Conservation (phyloP, 2,113 vertebrate species). For the Zootoca vivipara region DNA sequence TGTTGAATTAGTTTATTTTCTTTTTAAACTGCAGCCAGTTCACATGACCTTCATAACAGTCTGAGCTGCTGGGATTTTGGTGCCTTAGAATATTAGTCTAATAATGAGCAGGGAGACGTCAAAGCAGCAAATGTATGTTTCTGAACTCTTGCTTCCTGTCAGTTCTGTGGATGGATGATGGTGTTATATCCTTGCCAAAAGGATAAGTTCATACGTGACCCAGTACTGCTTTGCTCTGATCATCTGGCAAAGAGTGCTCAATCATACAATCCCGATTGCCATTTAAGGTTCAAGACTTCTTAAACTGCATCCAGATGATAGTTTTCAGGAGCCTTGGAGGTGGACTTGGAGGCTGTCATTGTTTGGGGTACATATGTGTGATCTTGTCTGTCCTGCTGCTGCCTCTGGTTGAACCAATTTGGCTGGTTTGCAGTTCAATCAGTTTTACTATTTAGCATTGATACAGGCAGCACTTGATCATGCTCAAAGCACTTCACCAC, state of each 20-base stretch:
- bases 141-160: not conserved
- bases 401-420: not conserved
- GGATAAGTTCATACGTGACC: not conserved
- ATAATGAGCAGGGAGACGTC: not conserved
- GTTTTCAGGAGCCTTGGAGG: not conserved
- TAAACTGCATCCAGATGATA: not conserved
- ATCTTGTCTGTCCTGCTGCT: not conserved
- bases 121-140: not conserved
- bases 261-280: not conserved
- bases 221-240: not conserved
- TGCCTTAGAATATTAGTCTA: not conserved
- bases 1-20: not conserved
- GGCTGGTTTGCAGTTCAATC: not conserved
- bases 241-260: not conserved
- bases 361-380: not conserved
- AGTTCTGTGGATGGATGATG: not conserved
- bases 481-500: too few species aligned
- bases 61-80: not conserved
- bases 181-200: not conserved
- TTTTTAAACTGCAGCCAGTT: constrained; percentile 6
- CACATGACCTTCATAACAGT: not conserved
- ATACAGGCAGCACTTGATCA: too few species aligned
- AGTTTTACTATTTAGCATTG: too few species aligned
- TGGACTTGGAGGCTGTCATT: not conserved
- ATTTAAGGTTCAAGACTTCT: not conserved